A percentile compares a stretch with the other conserved stretches of the same genome.
phyloP scores from a whole-genome alignment of 92 coral and sea anemone genomes.

The Virgularia gustaviana region DNA sequence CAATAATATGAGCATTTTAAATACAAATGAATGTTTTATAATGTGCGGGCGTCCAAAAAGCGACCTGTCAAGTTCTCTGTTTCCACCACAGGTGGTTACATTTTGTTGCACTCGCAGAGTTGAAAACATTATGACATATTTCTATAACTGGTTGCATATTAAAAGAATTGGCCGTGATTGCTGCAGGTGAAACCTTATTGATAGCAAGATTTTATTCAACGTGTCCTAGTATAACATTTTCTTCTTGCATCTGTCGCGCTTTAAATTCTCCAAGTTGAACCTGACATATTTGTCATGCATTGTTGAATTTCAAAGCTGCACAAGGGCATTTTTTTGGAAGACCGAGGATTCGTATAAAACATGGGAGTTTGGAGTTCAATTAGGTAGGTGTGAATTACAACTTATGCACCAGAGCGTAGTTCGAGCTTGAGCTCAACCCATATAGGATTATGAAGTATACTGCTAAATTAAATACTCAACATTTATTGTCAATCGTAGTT shows the following conservation, averaged over 20 bases:
- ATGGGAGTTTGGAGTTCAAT: conserved; percentile 40
- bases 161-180: too few species aligned
- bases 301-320: not conserved
- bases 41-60: too few species aligned
- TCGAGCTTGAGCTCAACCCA: too few species aligned
- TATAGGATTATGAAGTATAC: too few species aligned
- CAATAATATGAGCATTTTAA: too few species aligned
- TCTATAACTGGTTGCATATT: conserved; percentile 25
- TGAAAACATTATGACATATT: not conserved
- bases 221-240: not conserved
- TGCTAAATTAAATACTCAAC: too few species aligned
- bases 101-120: conserved; percentile 4
- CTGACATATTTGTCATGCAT: not conserved
- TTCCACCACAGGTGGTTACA: conserved; percentile 26
- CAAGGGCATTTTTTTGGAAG: not conserved
- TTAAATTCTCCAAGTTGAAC: not conserved
- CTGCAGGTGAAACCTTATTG: too few species aligned
- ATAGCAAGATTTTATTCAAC: not conserved
- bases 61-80: too few species aligned
- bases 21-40: too few species aligned
- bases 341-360: not conserved
- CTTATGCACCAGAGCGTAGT: too few species aligned
- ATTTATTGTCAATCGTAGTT: too few species aligned
- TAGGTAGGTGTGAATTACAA: conserved; percentile 31
- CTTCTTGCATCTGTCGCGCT: not conserved